Base-by-base conservation (phyloP, 2,113 vertebrate species). In the Pontoporia blainvillei region DNA sequence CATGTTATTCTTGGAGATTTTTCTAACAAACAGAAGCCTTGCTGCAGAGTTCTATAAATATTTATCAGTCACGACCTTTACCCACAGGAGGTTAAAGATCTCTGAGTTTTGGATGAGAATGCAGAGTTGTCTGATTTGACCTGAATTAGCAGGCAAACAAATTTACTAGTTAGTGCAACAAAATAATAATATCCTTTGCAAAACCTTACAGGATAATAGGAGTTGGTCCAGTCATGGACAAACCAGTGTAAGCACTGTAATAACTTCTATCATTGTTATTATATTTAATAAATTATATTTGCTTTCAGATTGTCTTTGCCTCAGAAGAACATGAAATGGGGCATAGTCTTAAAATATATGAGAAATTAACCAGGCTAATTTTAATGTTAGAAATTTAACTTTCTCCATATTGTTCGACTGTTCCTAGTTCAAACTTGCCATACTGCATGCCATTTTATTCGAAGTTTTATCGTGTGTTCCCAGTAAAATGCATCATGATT, bases 1-100 rank as follows among this genome's bases (percentile, higher is more conserved):
- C 96, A 95, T 91, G 93, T 96, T 85, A 76, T 92, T 97, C 91
- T 93, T 95, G 94, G 96, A 96, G 66, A 73, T 97, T 97, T 96
- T 95, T 91, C 87, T 97, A 97, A 97, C 95, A 92, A 98, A 97
- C 72, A 76, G 97, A 97, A 98, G 90, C 91, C 98, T 95, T 96
- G 95, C 96, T 97, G 97, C 36, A 73, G 13, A 82, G 66, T 94
- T 97, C 92, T 96, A 96, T 98, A 98, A 98, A 96, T 98, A 97
- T 98, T 98, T 98, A 97, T 97, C 94, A 96, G 92, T 92, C 94
- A 71, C 61, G 98, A 94, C 92, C 97, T 97, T 96, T 96, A 92
- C 59, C 75, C 82, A 93, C 62, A n/a, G 83, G 94, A 98, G 98
- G 98, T 97, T 96, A 98, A 98, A 98, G 76, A 93, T 87, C 95